phyloP scores from a whole-genome alignment of 2,113 vertebrate genomes.

The Catharus bicknelli region DNA sequence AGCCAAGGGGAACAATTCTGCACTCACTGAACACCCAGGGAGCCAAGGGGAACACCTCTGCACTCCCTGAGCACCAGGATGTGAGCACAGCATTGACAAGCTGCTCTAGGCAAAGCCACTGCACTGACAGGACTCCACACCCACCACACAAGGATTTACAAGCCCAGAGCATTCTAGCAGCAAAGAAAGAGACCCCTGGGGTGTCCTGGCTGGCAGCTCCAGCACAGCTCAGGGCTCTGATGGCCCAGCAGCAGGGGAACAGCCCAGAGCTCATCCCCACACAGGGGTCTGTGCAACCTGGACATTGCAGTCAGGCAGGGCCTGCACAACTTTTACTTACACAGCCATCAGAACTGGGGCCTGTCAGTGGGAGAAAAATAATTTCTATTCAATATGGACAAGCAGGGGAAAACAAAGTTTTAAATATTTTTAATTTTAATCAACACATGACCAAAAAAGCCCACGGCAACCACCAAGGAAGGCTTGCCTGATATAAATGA shows the following conservation, averaged over 20 bases:
- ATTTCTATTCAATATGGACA: not conserved
- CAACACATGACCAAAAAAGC: not conserved
- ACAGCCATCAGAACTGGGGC: not conserved
- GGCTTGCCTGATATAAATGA: not conserved
- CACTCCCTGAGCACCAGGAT: accelerated
- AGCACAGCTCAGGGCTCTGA: not conserved
- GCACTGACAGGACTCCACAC: not conserved
- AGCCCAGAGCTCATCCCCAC: not conserved
- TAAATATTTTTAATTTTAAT: too few relatives aligned
- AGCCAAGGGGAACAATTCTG: too few relatives aligned
- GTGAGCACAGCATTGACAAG: not conserved
- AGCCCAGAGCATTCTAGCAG: not conserved
- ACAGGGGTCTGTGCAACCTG: not conserved
- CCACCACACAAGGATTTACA: not conserved
- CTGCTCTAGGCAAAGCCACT: not conserved
- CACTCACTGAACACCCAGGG: too few relatives aligned
- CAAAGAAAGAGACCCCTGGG: not conserved
- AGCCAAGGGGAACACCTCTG: too few relatives aligned
- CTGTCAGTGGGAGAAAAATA: not conserved
- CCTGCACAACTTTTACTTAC: not conserved
- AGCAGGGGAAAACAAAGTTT: not conserved
- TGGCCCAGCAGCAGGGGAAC: not conserved
- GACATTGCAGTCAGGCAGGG: not conserved
- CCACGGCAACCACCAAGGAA: not conserved
- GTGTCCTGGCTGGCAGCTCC: not conserved